Evolutionary conservation across 2,888 invertebrate genomes (phyloP).

Genomic region (Agrotis ipsilon): DNA sequence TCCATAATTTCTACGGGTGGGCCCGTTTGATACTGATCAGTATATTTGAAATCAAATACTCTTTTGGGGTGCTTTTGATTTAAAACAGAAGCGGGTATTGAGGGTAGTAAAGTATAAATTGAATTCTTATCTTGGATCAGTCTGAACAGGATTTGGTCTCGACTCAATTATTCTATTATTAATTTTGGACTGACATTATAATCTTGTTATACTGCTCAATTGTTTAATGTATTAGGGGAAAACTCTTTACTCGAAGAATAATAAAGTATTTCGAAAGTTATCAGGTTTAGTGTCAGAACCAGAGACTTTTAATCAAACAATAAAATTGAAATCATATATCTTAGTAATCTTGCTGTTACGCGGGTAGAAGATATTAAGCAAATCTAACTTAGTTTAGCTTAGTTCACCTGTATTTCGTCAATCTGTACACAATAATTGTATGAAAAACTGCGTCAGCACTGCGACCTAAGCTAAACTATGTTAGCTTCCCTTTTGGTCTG

Average conservation of each 20-base stretch:
- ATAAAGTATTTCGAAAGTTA: neutral
- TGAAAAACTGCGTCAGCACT: too few relatives aligned
- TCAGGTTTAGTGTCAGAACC: neutral
- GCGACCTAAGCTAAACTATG: too few relatives aligned
- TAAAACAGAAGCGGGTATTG: slow-evolving; percentile 82
- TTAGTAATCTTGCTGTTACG: neutral
- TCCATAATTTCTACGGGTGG: slow-evolving; percentile 75
- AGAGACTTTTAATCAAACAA: neutral
- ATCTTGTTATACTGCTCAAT: slow-evolving; percentile 49
- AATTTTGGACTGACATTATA: slow-evolving; percentile 58
- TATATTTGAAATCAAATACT: slow-evolving; percentile 67
- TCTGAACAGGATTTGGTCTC: slow-evolving; percentile 66
- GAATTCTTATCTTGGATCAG: slow-evolving; percentile 83
- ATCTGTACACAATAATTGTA: neutral
- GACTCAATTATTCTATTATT: slow-evolving; percentile 67
- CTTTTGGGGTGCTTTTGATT: slow-evolving; percentile 79
- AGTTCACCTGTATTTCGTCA: neutral
- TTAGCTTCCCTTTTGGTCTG: too few relatives aligned
- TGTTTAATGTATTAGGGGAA: slow-evolving; percentile 25
- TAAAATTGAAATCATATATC: neutral
- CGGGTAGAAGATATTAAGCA: too few relatives aligned
- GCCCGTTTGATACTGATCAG: slow-evolving; percentile 68
- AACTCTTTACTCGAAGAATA: neutral
- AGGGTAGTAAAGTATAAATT: slow-evolving; percentile 82
- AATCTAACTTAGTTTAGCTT: too few relatives aligned